These are phyloP conservation scores for Melinopterus prodromus DNA, from an alignment of 2,888 invertebrate species.

Conservation along the genomic window DNA sequence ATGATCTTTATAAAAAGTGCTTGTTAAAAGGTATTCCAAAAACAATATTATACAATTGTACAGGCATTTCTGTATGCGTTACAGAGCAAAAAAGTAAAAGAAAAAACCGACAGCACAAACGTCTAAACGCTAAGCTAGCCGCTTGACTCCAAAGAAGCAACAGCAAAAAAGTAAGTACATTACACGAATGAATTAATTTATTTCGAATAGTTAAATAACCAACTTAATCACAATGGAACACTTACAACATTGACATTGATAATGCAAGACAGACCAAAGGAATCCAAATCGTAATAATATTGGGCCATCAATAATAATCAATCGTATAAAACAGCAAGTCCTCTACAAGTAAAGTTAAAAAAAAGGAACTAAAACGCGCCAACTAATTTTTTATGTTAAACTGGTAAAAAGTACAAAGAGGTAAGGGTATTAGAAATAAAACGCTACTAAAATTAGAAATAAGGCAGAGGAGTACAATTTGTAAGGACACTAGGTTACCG, in stretches of 20 bases:
- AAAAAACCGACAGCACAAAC: background rate
- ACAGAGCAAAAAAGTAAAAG: background rate
- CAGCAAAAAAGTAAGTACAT: constrained; percentile 19
- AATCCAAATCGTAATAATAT: background rate
- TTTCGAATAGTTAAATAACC: background rate
- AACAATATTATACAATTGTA: background rate
- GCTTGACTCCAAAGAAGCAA: background rate
- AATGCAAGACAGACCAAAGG: background rate
- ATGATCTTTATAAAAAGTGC: constrained; percentile 27
- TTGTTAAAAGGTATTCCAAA: constrained; percentile 7
- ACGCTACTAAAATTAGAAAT: constrained; percentile 4
- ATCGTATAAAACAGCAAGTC: background rate
- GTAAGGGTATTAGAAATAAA: constrained; percentile 6
- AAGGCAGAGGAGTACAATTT: background rate
- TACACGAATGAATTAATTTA: background rate
- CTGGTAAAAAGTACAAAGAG: background rate
- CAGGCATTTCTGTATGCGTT: background rate
- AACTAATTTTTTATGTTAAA: constrained; percentile 4
- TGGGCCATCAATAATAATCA: background rate
- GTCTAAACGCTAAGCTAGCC: constrained; percentile 17
- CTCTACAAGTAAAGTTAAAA: too few relatives aligned
- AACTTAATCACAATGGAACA: background rate
- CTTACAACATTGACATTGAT: background rate
- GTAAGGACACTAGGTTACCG: too few relatives aligned
- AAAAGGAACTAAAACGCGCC: background rate